These are phyloP conservation scores for Sinelater perroti DNA, from an alignment of 2,888 invertebrate genomes.

Conservation along the genomic window DNA sequence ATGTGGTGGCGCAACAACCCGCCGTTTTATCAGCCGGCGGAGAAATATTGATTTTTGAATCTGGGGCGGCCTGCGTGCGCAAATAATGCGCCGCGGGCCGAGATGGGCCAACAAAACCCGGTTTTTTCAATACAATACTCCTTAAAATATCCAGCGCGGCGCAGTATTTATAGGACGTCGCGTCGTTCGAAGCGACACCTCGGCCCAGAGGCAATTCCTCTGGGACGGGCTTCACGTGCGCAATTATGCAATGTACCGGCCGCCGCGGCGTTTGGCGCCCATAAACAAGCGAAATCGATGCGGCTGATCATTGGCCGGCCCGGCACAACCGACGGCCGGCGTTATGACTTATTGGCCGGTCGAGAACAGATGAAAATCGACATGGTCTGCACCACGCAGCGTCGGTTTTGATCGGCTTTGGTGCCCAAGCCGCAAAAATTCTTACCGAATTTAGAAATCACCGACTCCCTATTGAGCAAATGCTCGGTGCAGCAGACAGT, in stretches of 20 bases:
- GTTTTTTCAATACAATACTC: slow-evolving; percentile 10
- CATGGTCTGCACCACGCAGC: neutral
- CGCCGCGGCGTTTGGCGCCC: neutral
- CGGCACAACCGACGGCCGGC: neutral
- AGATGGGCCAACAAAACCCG: neutral
- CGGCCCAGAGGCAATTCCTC: slow-evolving; percentile 5
- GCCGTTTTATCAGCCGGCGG: neutral
- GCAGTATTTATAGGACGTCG: slow-evolving; percentile 17
- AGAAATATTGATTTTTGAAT: slow-evolving; percentile 32
- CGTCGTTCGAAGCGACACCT: slow-evolving; percentile 2
- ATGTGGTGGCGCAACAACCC: neutral
- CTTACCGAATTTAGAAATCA: slow-evolving; percentile 1
- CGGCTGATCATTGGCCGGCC: neutral
- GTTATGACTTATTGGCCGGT: neutral
- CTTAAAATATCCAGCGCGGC: slow-evolving; percentile 16
- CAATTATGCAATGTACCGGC: slow-evolving; percentile 9
- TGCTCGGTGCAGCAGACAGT: neutral
- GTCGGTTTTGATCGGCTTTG: neutral
- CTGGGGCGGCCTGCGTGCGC: slow-evolving; percentile 33
- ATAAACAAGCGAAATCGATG: neutral
- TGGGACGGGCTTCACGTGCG: neutral
- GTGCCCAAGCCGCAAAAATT: neutral
- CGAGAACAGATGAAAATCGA: neutral
- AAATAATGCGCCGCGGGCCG: slow-evolving; percentile 16
- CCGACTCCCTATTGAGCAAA: neutral